Base-by-base conservation (phyloP, 2,113 vertebrate genomes). In the Nansenia antarctica region DNA sequence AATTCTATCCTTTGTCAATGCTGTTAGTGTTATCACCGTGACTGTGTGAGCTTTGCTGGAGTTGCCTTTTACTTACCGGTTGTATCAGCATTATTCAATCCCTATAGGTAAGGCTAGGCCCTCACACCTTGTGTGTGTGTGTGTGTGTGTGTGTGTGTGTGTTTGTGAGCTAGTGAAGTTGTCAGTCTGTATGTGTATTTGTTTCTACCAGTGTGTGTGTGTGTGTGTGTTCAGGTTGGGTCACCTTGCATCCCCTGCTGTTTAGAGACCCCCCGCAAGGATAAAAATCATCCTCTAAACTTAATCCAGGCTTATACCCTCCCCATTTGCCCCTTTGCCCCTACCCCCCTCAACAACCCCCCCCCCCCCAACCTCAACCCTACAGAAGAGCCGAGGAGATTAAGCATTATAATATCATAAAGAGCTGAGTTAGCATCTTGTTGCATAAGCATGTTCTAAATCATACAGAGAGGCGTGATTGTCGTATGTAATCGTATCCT, bases 241-340 rank as follows among this genome's bases (percentile, higher is more conserved):
- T 91, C 90, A 90, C 91, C 88, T 90, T 89, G 82, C 77, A 89
- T 82, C 83, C 76, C 85, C 86, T 82, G 74, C 74, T 84, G 69
- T 89, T 90, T 86, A 88, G 82, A 87, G 86, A 88, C 88, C 88
- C 81, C 88, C 90, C 72, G 79, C 81, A 75, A 87, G 86, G 91
- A 90, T 89, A 89, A 90, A 90, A 90, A 89, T 84, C 82, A 87
- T 88, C 76, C 82, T 87, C 85, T 86, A 81, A 89, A 88, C 84
- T 84, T 90, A 90, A 91, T 90, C 86, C 85, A 74, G 84, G 89
- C 78, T 91, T 91, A 90, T 80, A 82, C 74, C 82, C 76, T 72
- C 82, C 82, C 81, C 84, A n/a, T 80, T 85, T 79, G 74, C 78
- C 78, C 63, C n/a, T n/a, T n/a, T n/a, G n/a, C n/a, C n/a, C n/a